Evolutionary conservation across 2,888 invertebrate genomes (phyloP).

Genomic region (Phyllotreta cruciferae): DNA sequence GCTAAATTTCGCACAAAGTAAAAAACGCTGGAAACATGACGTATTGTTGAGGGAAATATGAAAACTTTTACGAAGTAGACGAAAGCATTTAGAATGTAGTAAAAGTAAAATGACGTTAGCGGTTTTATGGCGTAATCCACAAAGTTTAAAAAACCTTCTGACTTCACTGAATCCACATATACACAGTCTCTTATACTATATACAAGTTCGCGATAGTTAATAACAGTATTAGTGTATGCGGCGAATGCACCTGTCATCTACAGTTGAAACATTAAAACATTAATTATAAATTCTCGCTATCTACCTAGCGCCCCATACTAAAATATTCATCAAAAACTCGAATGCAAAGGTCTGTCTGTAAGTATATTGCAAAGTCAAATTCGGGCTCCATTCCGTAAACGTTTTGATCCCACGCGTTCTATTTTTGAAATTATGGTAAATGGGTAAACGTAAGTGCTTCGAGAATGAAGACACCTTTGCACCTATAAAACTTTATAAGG

Average conservation of each 20-base stretch:
- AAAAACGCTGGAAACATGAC: not conserved
- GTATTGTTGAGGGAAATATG: not conserved
- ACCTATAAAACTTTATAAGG: too few relatives aligned
- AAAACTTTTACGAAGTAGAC: constrained; percentile 4
- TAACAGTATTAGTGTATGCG: not conserved
- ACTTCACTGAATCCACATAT: not conserved
- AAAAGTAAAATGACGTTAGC: not conserved
- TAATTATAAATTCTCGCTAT: too few relatives aligned
- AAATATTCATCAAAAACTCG: too few relatives aligned
- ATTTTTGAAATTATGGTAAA: too few relatives aligned
- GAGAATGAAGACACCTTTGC: too few relatives aligned
- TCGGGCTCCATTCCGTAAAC: too few relatives aligned
- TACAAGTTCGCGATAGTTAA: not conserved
- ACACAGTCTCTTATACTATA: not conserved
- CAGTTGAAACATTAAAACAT: too few relatives aligned
- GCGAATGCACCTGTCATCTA: not conserved
- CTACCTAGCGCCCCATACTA: too few relatives aligned
- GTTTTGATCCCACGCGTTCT: too few relatives aligned
- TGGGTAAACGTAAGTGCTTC: too few relatives aligned
- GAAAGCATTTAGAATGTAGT: constrained; percentile 1
- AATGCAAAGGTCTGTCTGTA: too few relatives aligned
- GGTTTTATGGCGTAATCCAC: not conserved
- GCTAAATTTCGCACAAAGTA: not conserved
- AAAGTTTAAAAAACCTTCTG: not conserved
- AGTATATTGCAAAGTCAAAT: too few relatives aligned